A percentile compares a stretch with the other conserved stretches of the same genome.
Conservation (phyloP, 2,797 vertebrate species). For the Argentina silus region DNA sequence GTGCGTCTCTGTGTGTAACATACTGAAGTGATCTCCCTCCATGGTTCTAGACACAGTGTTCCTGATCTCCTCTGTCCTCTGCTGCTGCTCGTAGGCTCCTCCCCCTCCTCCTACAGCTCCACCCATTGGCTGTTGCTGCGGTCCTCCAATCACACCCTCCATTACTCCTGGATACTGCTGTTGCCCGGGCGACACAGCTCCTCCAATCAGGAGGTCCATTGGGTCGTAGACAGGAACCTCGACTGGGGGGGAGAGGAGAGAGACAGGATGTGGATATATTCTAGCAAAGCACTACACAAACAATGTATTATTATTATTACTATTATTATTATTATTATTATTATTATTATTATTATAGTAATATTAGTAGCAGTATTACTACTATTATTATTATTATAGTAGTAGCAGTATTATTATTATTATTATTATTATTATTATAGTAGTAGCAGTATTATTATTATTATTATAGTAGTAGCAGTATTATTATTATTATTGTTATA, state of each 20-base stretch:
- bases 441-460: too few species aligned
- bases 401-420: too few species aligned
- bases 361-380: too few species aligned
- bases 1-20: conserved; percentile 34
- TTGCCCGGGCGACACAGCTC: conserved; percentile 39
- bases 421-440: too few species aligned
- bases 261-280: too few species aligned
- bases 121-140: conserved; percentile 66
- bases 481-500: too few species aligned
- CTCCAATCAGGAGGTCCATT: conserved; percentile 58
- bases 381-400: too few species aligned
- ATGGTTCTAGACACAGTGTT: conserved; percentile 58
- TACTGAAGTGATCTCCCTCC: conserved; percentile 65
- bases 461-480: too few species aligned
- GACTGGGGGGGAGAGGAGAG: neutral
- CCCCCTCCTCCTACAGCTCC: conserved; percentile 51
- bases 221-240: neutral
- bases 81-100: conserved; percentile 44
- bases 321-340: neutral
- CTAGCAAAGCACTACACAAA: too few species aligned
- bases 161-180: conserved; percentile 64
- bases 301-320: too few species aligned
- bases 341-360: neutral
- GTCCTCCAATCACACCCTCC: conserved; percentile 53
- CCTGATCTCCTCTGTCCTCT: conserved; percentile 57